These are phyloP conservation scores for Rhyacophila evoluta DNA, from an alignment of 2,888 invertebrate genomes.

Conservation along the genomic window DNA sequence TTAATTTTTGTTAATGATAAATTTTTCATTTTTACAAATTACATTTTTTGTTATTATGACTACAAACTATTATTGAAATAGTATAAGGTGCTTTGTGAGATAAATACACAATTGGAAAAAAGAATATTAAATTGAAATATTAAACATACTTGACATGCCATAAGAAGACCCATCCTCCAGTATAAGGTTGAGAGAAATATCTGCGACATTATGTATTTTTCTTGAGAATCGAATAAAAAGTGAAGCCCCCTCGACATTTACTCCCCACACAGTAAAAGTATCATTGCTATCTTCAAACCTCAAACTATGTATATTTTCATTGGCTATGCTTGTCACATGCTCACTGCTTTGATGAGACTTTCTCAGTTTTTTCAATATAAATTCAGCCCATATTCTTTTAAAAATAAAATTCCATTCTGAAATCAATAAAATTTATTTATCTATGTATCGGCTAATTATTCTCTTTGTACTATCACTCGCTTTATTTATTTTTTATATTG, in stretches of 20 bases:
- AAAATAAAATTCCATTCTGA: conserved; percentile 68
- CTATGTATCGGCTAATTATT: too few species aligned
- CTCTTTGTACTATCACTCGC: too few species aligned
- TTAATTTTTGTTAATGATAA: too few species aligned
- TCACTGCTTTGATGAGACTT: conserved; percentile 54
- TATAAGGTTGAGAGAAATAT: conserved; percentile 70
- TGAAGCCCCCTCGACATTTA: conserved; percentile 70
- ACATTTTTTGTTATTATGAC: too few species aligned
- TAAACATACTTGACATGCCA: conserved; percentile 52
- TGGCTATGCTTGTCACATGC: background rate
- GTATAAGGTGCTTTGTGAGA: too few species aligned
- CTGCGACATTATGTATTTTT: conserved; percentile 66
- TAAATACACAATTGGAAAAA: too few species aligned
- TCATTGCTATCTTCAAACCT: conserved; percentile 61
- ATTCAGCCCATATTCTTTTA: conserved; percentile 63
- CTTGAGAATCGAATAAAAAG: conserved; percentile 70
- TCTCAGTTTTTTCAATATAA: conserved; percentile 64
- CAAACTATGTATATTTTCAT: background rate
- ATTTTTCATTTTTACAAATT: too few species aligned
- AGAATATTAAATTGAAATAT: too few species aligned
- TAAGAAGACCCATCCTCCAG: conserved; percentile 63
- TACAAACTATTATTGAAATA: too few species aligned
- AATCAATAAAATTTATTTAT: conserved; percentile 26
- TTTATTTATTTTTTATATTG: too few species aligned
- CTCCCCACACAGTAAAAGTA: conserved; percentile 66